Evolutionary conservation across 1,140 invertebrate genomes (phyloP).

Genomic region (Paracyclopina nana): DNA sequence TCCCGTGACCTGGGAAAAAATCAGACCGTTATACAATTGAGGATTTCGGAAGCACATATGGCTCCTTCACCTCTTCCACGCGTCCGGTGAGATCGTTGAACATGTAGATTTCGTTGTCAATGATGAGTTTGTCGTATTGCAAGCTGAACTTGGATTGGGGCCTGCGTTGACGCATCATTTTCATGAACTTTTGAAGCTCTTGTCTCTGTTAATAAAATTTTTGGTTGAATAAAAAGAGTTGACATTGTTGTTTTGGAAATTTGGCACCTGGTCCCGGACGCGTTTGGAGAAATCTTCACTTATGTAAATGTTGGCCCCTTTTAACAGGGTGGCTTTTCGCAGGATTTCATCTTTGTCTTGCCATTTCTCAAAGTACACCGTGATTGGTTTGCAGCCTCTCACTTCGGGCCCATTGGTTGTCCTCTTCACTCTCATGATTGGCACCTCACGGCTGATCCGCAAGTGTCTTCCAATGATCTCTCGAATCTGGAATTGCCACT

Average conservation of each 20-base stretch:
- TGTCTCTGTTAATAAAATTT: too few species aligned
- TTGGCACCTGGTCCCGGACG: constrained; percentile 14
- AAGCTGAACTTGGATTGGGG: constrained; percentile 2
- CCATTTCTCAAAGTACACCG: constrained; percentile 15
- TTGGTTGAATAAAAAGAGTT: too few species aligned
- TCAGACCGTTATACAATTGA: too few species aligned
- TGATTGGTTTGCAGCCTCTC: constrained; percentile 14
- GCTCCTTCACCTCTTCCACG: constrained; percentile 4
- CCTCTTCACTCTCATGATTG: constrained; percentile 1
- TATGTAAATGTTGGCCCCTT: constrained; percentile 13
- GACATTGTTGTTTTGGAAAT: too few species aligned
- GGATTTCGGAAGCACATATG: too few species aligned
- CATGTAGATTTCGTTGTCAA: constrained; percentile 11
- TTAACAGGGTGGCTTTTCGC: constrained; percentile 4
- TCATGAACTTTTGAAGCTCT: constrained; percentile 15
- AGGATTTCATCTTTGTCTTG: constrained; percentile 14
- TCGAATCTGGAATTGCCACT: too few species aligned
- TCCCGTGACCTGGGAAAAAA: too few species aligned
- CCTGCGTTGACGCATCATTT: neutral
- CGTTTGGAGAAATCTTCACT: constrained; percentile 15
- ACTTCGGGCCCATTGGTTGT: constrained; percentile 9
- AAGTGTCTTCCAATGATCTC: neutral
- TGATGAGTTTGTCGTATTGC: constrained; percentile 14
- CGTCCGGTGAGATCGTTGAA: constrained; percentile 12
- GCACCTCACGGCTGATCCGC: constrained; percentile 7